Evolutionary conservation across 2,797 vertebrate genomes (phyloP).

Genomic region (Phataginus tetradactyla): DNA sequence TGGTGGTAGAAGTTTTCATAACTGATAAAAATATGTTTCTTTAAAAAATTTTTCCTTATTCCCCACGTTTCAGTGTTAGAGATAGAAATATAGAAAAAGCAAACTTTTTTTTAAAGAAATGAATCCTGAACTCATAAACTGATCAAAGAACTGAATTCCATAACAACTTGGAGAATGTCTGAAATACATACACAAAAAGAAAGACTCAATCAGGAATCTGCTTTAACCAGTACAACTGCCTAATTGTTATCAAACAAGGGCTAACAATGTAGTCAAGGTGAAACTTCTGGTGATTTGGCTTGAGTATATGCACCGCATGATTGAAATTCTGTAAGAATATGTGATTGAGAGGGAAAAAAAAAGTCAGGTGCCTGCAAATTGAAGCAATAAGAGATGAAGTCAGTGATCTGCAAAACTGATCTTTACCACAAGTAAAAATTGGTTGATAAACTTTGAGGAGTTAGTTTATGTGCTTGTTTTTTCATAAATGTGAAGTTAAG

Average conservation of each 20-base stretch:
- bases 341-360: neutral
- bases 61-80: neutral
- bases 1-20: neutral
- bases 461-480: neutral
- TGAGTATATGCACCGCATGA: neutral
- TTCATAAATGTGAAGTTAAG: neutral
- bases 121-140: conserved; percentile 11
- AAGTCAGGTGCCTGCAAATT: neutral
- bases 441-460: neutral
- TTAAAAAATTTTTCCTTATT: neutral
- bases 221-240: neutral
- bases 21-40: neutral
- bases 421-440: neutral
- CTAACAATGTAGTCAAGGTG: neutral
- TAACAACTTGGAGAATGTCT: neutral
- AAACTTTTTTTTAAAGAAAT: neutral
- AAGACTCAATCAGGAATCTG: neutral
- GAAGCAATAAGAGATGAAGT: neutral
- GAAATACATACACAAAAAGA: neutral
- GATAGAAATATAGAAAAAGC: neutral
- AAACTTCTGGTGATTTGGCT: neutral
- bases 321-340: neutral
- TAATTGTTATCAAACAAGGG: neutral
- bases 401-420: conserved; percentile 17
- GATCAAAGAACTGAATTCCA: neutral